Evolutionary conservation across 2,797 vertebrate species (phyloP).

Genomic region (Phoebastria nigripes): DNA sequence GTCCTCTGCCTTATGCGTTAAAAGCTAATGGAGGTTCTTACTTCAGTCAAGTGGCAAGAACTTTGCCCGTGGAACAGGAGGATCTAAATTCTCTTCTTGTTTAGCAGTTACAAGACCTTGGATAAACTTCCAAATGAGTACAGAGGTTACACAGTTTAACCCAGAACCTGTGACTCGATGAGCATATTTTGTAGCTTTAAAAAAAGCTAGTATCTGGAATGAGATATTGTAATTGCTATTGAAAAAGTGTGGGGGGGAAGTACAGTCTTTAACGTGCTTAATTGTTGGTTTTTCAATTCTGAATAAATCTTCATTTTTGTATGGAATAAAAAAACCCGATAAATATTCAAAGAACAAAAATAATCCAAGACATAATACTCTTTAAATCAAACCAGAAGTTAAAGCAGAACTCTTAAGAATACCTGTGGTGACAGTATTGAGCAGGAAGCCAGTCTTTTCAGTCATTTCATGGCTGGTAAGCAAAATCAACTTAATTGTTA

Average conservation of each 20-base stretch:
- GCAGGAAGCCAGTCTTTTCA: not conserved
- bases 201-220: not conserved
- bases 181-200: not conserved
- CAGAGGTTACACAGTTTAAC: not conserved
- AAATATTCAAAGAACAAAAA: not conserved
- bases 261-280: not conserved
- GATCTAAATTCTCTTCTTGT: slow-evolving; percentile 14
- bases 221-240: not conserved
- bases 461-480: not conserved
- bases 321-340: not conserved
- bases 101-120: not conserved
- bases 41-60: not conserved
- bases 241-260: not conserved
- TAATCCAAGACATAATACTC: not conserved
- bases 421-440: not conserved
- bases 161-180: not conserved
- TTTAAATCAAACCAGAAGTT: not conserved
- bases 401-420: not conserved
- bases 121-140: not conserved
- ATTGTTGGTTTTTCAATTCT: not conserved
- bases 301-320: not conserved
- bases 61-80: not conserved
- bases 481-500: slow-evolving; percentile 14
- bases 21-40: slow-evolving; percentile 48
- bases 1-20: not conserved